phyloP scores from a whole-genome alignment of 2,113 vertebrate species.

The Triplophysa rosa region DNA sequence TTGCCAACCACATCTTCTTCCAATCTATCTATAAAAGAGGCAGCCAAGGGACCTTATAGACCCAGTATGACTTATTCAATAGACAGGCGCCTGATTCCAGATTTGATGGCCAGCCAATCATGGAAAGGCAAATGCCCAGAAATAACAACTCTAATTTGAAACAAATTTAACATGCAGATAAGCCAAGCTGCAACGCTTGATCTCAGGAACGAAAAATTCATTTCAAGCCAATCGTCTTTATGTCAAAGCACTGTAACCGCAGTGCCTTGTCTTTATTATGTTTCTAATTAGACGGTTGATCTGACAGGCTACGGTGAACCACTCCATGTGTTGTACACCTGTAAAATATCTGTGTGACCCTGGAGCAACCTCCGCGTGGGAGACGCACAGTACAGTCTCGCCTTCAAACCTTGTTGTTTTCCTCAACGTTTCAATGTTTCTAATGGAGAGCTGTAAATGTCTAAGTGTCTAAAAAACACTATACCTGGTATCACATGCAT shows the following conservation, averaged over 20 bases:
- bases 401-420: slow-evolving; percentile 2
- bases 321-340: neutral
- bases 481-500: slow-evolving; percentile 20
- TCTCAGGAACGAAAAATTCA: slow-evolving; percentile 24
- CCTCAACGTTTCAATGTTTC: slow-evolving; percentile 7
- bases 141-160: slow-evolving; percentile 60
- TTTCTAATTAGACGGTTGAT: slow-evolving; percentile 56
- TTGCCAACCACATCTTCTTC: neutral
- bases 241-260: neutral
- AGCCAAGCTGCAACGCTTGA: neutral
- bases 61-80: slow-evolving; percentile 53
- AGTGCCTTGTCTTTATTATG: slow-evolving; percentile 57
- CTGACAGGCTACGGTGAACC: slow-evolving; percentile 1
- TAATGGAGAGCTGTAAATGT: slow-evolving; percentile 17
- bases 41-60: slow-evolving; percentile 41
- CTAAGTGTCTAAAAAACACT: slow-evolving; percentile 16
- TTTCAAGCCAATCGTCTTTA: slow-evolving; percentile 19
- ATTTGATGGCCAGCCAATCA: slow-evolving; percentile 59
- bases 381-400: slow-evolving; percentile 8
- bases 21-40: neutral
- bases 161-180: slow-evolving; percentile 19
- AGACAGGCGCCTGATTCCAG: slow-evolving; percentile 51
- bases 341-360: slow-evolving; percentile 18
- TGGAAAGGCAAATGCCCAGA: slow-evolving; percentile 48
- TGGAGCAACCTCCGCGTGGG: neutral